A percentile compares a stretch with the other conserved stretches of the same genome.
Evolutionary conservation across 1,140 invertebrate genomes (phyloP).

Genomic region (Campoletis sonorensis): DNA sequence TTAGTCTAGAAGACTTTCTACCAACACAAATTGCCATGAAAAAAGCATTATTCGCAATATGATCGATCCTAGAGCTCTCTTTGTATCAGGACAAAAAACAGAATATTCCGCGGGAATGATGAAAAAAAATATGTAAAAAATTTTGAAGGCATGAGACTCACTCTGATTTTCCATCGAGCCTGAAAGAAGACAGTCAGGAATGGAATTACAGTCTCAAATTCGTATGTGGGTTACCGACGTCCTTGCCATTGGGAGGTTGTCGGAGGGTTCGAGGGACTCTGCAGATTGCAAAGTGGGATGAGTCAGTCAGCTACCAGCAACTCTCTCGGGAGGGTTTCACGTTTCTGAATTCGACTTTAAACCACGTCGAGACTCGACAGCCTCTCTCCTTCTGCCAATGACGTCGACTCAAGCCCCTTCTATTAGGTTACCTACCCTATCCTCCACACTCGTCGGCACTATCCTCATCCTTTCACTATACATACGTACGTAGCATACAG

Average conservation of each 20-base stretch:
- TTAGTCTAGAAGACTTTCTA: too few species aligned
- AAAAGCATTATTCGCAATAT: background rate
- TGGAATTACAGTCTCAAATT: slow-evolving; percentile 46
- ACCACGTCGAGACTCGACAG: slow-evolving; percentile 45
- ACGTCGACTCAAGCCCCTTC: slow-evolving; percentile 44
- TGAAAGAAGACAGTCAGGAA: slow-evolving; percentile 36
- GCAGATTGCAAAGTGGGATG: slow-evolving; percentile 32
- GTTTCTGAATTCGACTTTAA: slow-evolving; percentile 48
- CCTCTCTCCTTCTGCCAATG: slow-evolving; percentile 47
- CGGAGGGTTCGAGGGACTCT: slow-evolving; percentile 23
- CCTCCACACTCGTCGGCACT: slow-evolving; percentile 43
- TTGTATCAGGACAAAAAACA: background rate
- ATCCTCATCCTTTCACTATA: slow-evolving; percentile 25
- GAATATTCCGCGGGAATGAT: background rate
- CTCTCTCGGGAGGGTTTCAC: slow-evolving; percentile 45
- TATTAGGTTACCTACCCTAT: slow-evolving; percentile 47
- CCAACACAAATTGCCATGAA: too few species aligned
- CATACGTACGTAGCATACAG: background rate
- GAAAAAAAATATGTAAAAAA: background rate
- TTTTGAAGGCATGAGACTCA: background rate
- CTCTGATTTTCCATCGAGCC: slow-evolving; percentile 5
- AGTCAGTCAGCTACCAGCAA: slow-evolving; percentile 30
- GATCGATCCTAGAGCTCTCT: background rate
- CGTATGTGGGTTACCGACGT: slow-evolving; percentile 46
- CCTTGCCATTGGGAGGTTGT: slow-evolving; percentile 38